A percentile compares a stretch with the other conserved stretches of the same genome.
Conservation (phyloP, 2,797 vertebrate species). For the Bradypodion pumilum region DNA sequence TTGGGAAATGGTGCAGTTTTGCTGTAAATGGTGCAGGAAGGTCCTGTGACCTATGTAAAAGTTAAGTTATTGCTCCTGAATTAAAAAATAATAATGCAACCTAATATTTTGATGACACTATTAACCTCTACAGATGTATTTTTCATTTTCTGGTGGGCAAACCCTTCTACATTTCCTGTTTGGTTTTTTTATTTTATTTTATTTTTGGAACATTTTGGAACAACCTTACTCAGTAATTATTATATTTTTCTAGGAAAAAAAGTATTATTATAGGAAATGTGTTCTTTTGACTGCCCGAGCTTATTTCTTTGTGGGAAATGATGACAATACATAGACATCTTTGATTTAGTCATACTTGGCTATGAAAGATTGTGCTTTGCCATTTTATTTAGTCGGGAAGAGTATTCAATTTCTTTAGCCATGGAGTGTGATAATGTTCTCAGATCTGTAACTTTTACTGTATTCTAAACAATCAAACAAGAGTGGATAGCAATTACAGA, state of each 20-base stretch:
- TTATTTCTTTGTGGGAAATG: slow-evolving; percentile 40
- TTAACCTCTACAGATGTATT: not conserved
- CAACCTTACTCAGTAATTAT: not conserved
- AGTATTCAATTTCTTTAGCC: slow-evolving; percentile 30
- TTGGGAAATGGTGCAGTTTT: too few relatives aligned
- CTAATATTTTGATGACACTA: not conserved
- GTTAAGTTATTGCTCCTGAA: too few relatives aligned
- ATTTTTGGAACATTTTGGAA: not conserved
- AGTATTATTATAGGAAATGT: slow-evolving; percentile 5
- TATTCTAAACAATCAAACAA: slow-evolving; percentile 38
- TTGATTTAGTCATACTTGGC: slow-evolving; percentile 47
- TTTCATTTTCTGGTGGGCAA: slow-evolving; percentile 6
- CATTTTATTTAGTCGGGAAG: slow-evolving; percentile 34
- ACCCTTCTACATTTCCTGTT: not conserved
- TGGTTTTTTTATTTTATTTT: too few relatives aligned
- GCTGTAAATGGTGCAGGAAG: too few relatives aligned
- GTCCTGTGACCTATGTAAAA: too few relatives aligned
- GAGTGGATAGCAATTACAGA: not conserved
- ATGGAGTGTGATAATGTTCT: slow-evolving; percentile 6
- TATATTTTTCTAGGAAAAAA: not conserved
- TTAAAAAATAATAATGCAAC: not conserved
- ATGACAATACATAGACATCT: slow-evolving; percentile 19
- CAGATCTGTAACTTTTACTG: slow-evolving; percentile 1
- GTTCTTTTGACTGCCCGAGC: slow-evolving; percentile 19
- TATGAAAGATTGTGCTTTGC: slow-evolving; percentile 28